These are phyloP conservation scores for Epizoanthus ramosus DNA, from an alignment of 92 coral and sea anemone species.

Conservation along the genomic window DNA sequence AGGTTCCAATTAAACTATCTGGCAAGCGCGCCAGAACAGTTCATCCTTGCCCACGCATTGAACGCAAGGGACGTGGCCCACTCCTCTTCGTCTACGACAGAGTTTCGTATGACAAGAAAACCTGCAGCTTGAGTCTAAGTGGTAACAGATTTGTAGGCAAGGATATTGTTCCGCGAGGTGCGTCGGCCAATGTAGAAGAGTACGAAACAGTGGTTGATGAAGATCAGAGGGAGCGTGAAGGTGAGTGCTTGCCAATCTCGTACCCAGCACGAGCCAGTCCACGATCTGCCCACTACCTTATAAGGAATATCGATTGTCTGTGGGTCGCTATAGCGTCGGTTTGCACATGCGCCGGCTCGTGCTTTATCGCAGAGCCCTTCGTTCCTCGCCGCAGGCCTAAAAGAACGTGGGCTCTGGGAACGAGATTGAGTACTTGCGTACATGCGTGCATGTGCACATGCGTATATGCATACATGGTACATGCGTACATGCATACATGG, in stretches of 20 bases:
- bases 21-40: neutral
- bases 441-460: too few species aligned
- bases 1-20: neutral
- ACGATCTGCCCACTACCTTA: too few species aligned
- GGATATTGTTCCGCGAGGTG: neutral
- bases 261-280: too few species aligned
- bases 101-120: neutral
- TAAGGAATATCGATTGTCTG: too few species aligned
- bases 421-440: too few species aligned
- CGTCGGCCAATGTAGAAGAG: neutral
- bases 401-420: too few species aligned
- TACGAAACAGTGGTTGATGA: slow-evolving; percentile 31
- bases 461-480: too few species aligned
- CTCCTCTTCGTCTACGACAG: slow-evolving; percentile 15
- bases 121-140: neutral
- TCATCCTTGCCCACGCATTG: neutral
- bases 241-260: neutral
- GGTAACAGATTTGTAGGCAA: slow-evolving; percentile 15
- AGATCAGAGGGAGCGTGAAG: neutral
- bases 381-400: too few species aligned
- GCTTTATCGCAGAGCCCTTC: too few species aligned
- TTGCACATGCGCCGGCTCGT: neutral
- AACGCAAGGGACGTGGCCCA: slow-evolving; percentile 32
- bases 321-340: too few species aligned
- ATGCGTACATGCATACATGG: too few species aligned